Percentiles rank a stretch among this genome's conserved stretches.
phyloP scores from a whole-genome alignment of 1,140 invertebrate genomes.

The Microvelia longipes region DNA sequence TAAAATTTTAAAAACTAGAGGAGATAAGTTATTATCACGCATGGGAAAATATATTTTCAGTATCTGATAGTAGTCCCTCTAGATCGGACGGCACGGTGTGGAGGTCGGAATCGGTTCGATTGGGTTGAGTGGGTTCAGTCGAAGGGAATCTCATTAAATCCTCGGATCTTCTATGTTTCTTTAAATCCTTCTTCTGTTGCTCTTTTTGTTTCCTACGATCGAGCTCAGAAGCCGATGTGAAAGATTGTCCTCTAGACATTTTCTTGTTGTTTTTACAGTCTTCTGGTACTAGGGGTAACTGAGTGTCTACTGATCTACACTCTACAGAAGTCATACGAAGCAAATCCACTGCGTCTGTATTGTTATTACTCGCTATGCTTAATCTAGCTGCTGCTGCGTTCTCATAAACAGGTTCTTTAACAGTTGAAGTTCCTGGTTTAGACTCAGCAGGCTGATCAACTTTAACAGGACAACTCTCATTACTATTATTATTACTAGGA shows the following conservation, averaged over 20 bases:
- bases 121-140: constrained; percentile 3
- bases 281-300: constrained; percentile 15
- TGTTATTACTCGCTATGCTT: not conserved
- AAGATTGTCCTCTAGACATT: not conserved
- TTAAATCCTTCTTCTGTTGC: constrained; percentile 3
- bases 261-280: constrained; percentile 8
- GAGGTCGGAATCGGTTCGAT: not conserved
- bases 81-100: constrained; percentile 44
- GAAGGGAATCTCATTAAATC: constrained; percentile 15
- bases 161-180: constrained; percentile 1
- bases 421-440: constrained; percentile 6
- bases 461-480: too few relatives aligned
- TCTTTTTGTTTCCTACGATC: not conserved
- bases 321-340: constrained; percentile 23
- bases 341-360: constrained; percentile 12
- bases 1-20: not conserved
- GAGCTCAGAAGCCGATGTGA: not conserved
- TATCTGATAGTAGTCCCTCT: constrained; percentile 43
- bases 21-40: constrained; percentile 30
- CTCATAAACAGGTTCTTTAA: constrained; percentile 16
- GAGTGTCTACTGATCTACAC: constrained; percentile 15
- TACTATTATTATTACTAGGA: not conserved
- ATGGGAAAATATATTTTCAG: constrained; percentile 41
- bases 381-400: constrained; percentile 6
- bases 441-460: not conserved